Conservation (phyloP, 2,797 vertebrate species). For the Centropyge bicolor region DNA sequence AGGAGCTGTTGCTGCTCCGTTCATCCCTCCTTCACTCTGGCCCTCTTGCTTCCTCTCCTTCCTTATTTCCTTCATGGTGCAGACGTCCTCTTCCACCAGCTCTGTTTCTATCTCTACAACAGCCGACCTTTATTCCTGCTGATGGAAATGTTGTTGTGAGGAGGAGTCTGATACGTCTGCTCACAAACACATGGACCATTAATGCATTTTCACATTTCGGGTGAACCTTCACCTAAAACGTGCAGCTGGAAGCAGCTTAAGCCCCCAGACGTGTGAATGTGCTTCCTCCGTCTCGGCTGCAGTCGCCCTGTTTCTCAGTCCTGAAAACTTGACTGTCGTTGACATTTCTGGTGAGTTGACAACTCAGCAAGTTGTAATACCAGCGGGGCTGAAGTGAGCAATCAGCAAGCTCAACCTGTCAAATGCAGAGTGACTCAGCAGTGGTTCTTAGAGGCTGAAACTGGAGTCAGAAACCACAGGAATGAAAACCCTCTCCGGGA, state of each 20-base stretch:
- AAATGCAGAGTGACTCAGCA: constrained; percentile 22
- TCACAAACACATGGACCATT: neutral
- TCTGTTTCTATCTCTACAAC: neutral
- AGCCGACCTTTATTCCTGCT: neutral
- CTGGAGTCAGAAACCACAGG: neutral
- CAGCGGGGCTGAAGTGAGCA: constrained; percentile 11
- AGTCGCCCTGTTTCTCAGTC: neutral
- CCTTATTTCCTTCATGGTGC: constrained; percentile 14
- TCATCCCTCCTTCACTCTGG: neutral
- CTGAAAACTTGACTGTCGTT: neutral
- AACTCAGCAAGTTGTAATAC: constrained; percentile 11
- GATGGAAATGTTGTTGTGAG: neutral
- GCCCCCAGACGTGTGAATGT: neutral
- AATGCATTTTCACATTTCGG: neutral
- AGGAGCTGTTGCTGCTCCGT: constrained; percentile 9
- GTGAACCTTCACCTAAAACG: neutral
- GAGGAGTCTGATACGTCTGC: neutral
- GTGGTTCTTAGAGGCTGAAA: neutral
- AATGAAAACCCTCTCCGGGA: neutral
- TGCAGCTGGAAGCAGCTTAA: neutral
- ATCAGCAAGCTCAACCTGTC: constrained; percentile 25
- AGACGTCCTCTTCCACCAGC: neutral
- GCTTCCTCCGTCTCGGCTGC: neutral
- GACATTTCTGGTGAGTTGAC: constrained; percentile 4
- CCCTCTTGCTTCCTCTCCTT: constrained; percentile 10